Evolutionary conservation across 1,140 invertebrate species (phyloP), one percentile per base, ranked within the genome.

Genomic region (Magallana ariakensis): DNA sequence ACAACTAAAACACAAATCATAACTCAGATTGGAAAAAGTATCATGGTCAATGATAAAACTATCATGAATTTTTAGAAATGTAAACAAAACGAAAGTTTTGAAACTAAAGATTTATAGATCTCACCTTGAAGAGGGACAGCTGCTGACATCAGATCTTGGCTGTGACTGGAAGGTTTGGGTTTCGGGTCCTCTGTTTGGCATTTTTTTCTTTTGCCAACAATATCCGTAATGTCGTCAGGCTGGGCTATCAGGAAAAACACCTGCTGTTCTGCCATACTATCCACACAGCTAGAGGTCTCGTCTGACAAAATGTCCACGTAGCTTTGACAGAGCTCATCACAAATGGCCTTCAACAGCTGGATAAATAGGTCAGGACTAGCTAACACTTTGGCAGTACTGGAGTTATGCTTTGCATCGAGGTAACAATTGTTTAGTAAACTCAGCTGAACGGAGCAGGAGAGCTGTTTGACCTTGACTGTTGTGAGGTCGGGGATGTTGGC

Each of bases 181-280:
- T 26, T 70, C 8, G 33, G 8, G 22, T 11, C 26, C 83, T 80
- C 62, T 83, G 62, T 22, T 53, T 88, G 22, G 53, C 13, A 46
- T 81, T 81, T 81, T n/a, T 84, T 57, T 80, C 86, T 84, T 46
- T 81, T 88, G 2, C 58, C 66, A 19, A 89, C 91, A 11, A 96
- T 94, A 85, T 96, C 96, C 0, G 95, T 94, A 84, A 96, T 95
- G 55, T 96, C 96, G 81, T 97, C 96, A 2, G 96, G 95, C 87
- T 96, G 96, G 0, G 96, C 96, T 3, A 96, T 95, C 6, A 97
- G 91, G 56, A 97, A 95, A 85, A 96, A 96, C 2, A 97, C 95
- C 9, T 96, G 96, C 84, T 96, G 95, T 84, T 96, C 95, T 0
- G 95, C 94, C 87, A 96, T 96, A 33, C 92, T 93, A 87, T 97